phyloP scores from a whole-genome alignment of 2,113 vertebrate species.

The Globicephala melas region DNA sequence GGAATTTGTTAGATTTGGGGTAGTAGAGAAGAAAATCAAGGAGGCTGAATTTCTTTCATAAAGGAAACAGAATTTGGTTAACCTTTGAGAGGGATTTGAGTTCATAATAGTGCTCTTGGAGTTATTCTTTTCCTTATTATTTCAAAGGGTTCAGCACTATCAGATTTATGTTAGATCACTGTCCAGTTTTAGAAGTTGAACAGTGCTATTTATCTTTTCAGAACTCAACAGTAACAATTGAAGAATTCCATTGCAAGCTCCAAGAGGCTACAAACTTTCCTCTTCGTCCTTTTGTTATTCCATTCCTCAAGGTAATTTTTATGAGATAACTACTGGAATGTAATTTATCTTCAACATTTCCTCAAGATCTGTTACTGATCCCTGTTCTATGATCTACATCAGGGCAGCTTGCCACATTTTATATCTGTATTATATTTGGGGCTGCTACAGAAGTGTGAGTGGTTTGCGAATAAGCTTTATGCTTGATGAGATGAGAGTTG shows the following conservation, averaged over 20 bases:
- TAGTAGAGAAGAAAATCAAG: background rate
- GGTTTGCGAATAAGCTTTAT: background rate
- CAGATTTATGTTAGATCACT: background rate
- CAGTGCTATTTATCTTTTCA: conserved; percentile 79
- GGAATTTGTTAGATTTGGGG: background rate
- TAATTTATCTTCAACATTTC: conserved; percentile 10
- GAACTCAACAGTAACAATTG: conserved; percentile 98
- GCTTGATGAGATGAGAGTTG: background rate
- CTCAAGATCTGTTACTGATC: background rate
- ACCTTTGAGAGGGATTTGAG: background rate
- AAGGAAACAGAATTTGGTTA: background rate
- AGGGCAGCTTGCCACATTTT: background rate
- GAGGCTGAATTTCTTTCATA: background rate
- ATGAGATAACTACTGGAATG: background rate
- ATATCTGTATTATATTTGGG: background rate
- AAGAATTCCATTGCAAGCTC: conserved; percentile 98
- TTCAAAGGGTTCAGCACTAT: background rate
- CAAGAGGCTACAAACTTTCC: conserved; percentile 99
- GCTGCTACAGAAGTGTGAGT: background rate
- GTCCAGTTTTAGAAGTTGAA: conserved; percentile 35
- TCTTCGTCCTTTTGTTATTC: conserved; percentile 96
- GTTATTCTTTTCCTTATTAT: background rate
- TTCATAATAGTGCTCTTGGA: background rate
- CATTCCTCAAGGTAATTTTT: conserved; percentile 95
- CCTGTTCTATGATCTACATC: background rate